Evolutionary conservation across 2,797 vertebrate genomes (phyloP).

Genomic region (Danio albolineatus): DNA sequence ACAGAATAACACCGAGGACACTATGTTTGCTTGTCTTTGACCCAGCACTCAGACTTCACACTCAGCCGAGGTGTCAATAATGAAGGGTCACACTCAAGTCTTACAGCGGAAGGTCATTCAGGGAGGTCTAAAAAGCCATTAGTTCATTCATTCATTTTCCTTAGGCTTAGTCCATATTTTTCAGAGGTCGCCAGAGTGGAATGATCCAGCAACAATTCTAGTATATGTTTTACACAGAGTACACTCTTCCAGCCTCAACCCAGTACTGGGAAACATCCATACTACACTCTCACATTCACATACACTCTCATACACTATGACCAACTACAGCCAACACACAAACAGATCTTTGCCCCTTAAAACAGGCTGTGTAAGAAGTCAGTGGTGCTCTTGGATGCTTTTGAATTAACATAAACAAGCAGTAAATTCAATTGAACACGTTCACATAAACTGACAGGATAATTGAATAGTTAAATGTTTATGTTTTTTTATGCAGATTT

Average conservation of each 20-base stretch:
- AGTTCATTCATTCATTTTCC: not conserved
- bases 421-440: not conserved
- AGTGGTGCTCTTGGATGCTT: not conserved
- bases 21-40: conserved; percentile 8
- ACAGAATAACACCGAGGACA: conserved; percentile 7
- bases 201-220: too few relatives aligned
- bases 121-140: not conserved
- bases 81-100: not conserved
- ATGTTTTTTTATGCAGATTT: too few relatives aligned
- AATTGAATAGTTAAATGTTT: too few relatives aligned
- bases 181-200: too few relatives aligned
- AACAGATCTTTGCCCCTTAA: conserved; percentile 8
- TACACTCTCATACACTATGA: too few relatives aligned
- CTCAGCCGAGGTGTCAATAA: not conserved
- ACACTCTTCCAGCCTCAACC: too few relatives aligned
- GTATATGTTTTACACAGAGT: too few relatives aligned
- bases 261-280: too few relatives aligned
- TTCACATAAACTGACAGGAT: not conserved
- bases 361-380: not conserved
- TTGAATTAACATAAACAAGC: not conserved
- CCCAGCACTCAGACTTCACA: conserved; percentile 11
- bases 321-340: too few relatives aligned
- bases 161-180: too few relatives aligned
- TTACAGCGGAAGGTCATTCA: not conserved
- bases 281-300: too few relatives aligned